These are phyloP conservation scores for Mamestra brassicae DNA, from an alignment of 2,888 invertebrate genomes.

Conservation along the genomic window DNA sequence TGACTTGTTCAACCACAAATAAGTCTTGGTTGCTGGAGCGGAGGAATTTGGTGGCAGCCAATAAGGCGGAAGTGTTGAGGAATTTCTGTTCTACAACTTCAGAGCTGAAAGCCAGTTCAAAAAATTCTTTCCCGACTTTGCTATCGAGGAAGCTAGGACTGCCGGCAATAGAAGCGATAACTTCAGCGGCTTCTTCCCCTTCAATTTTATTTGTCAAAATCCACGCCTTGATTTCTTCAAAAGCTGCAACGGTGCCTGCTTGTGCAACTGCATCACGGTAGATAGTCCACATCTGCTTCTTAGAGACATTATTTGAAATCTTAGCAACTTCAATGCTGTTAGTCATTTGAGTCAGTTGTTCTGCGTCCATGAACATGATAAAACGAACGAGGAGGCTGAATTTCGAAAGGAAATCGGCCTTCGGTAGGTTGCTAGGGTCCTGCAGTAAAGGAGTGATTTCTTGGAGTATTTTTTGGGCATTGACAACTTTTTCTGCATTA, in stretches of 20 bases:
- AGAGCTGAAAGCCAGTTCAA: slow-evolving; percentile 89
- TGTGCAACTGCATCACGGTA: slow-evolving; percentile 92
- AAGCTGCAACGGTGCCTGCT: slow-evolving; percentile 92
- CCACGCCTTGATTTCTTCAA: slow-evolving; percentile 91
- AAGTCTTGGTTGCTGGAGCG: slow-evolving; percentile 90
- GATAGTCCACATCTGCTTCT: slow-evolving; percentile 90
- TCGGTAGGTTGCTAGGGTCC: slow-evolving; percentile 89
- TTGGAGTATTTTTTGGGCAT: slow-evolving; percentile 83
- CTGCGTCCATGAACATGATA: slow-evolving; percentile 91
- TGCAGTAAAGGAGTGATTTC: slow-evolving; percentile 92
- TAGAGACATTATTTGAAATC: slow-evolving; percentile 79
- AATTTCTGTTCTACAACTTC: slow-evolving; percentile 87
- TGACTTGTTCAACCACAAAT: slow-evolving; percentile 89
- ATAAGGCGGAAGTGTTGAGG: slow-evolving; percentile 90
- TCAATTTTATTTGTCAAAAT: slow-evolving; percentile 89
- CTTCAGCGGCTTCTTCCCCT: slow-evolving; percentile 91
- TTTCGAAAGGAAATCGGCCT: slow-evolving; percentile 91
- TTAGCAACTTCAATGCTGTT: slow-evolving; percentile 85
- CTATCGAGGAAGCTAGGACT: slow-evolving; percentile 91
- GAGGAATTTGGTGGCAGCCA: slow-evolving; percentile 91
- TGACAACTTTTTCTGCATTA: slow-evolving; percentile 80
- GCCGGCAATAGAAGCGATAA: slow-evolving; percentile 89
- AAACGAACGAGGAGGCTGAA: slow-evolving; percentile 91
- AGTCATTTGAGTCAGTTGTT: slow-evolving; percentile 91
- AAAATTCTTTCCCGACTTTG: slow-evolving; percentile 91